Evolutionary conservation across 2,113 vertebrate genomes (phyloP).

Genomic region (Condylura cristata): DNA sequence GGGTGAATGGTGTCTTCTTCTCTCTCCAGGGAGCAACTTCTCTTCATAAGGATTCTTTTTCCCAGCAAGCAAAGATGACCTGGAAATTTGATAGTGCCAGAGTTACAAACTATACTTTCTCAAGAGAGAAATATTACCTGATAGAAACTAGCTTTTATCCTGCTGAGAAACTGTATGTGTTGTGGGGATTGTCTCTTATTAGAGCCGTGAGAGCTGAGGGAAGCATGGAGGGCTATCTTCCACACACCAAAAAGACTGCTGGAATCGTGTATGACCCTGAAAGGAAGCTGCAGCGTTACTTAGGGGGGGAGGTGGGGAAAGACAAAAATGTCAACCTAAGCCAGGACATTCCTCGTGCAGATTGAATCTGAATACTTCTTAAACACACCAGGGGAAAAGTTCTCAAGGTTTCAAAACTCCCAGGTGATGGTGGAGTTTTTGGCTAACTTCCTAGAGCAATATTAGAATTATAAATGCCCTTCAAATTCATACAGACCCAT

Average conservation of each 20-base stretch:
- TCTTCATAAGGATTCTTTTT: conserved; percentile 71
- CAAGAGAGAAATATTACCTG: conserved; percentile 74
- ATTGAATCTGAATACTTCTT: conserved; percentile 19
- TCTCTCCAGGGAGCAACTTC: conserved; percentile 71
- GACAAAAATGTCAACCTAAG: background rate
- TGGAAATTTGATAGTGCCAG: conserved; percentile 75
- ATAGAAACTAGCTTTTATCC: conserved; percentile 78
- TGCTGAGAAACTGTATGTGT: conserved; percentile 68
- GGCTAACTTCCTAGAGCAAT: conserved; percentile 60
- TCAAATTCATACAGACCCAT: background rate
- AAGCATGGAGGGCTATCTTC: conserved; percentile 42
- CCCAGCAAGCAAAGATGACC: conserved; percentile 77
- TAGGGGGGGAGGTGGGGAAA: background rate
- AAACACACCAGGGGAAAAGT: conserved; percentile 55
- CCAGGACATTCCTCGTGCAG: background rate
- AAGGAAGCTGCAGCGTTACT: conserved; percentile 56
- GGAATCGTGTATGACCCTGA: conserved; percentile 68
- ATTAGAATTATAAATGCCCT: conserved; percentile 50
- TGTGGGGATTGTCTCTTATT: conserved; percentile 76
- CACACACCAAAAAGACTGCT: conserved; percentile 56
- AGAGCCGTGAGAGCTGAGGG: conserved; percentile 59
- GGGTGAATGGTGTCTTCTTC: conserved; percentile 14
- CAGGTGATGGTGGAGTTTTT: conserved; percentile 32
- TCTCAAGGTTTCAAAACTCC: conserved; percentile 58
- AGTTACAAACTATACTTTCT: conserved; percentile 69